Percentiles rank a stretch among this genome's conserved stretches.
Conservation (phyloP, 23 tunicate genomes). For the Diplosoma virens region DNA sequence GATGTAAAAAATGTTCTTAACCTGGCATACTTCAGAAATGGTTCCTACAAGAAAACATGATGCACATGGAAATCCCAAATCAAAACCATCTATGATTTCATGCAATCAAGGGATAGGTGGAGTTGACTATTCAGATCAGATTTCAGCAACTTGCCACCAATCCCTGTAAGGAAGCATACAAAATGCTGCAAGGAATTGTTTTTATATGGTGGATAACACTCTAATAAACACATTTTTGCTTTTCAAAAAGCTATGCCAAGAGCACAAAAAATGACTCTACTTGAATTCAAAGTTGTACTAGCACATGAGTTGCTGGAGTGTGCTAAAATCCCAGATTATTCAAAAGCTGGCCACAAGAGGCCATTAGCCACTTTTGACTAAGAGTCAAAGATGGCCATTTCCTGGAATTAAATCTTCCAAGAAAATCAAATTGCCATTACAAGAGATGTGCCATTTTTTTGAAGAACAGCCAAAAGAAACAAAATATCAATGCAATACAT, state of each 20-base stretch:
- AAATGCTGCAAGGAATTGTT: not conserved
- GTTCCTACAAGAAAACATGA: not conserved
- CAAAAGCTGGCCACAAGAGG: not conserved
- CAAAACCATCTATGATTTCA: not conserved
- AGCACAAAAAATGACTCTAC: not conserved
- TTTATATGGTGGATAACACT: not conserved
- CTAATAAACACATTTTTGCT: not conserved
- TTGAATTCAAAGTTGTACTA: not conserved
- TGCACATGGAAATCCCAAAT: not conserved
- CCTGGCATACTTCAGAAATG: not conserved
- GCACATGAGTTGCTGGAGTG: not conserved
- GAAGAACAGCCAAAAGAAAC: not conserved
- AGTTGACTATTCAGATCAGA: conserved; percentile 3
- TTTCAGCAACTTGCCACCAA: not conserved
- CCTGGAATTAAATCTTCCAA: not conserved
- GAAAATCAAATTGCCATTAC: not conserved
- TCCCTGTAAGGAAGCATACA: conserved; percentile 9
- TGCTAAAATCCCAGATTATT: not conserved
- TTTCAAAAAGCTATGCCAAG: conserved; percentile 1
- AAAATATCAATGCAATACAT: not conserved
- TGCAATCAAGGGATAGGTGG: conserved; percentile 2
- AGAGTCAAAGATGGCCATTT: not conserved
- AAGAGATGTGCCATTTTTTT: not conserved
- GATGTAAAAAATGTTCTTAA: not conserved
- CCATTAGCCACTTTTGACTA: not conserved